Evolutionary conservation across 2,888 invertebrate genomes (phyloP).

Genomic region (Odontocerum albicorne): DNA sequence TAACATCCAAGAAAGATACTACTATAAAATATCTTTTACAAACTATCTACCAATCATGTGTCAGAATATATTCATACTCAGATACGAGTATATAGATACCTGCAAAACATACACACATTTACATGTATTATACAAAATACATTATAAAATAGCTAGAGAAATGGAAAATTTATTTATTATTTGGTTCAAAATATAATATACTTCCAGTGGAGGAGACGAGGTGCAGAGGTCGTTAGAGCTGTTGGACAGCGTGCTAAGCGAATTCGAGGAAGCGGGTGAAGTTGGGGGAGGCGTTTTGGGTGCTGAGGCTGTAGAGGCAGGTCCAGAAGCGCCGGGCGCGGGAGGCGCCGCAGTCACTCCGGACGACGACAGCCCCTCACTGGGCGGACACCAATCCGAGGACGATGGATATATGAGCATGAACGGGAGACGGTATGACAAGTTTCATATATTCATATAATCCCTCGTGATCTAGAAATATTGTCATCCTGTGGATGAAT

Average conservation of each 20-base stretch:
- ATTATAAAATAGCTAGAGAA: neutral
- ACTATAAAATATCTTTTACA: too few species aligned
- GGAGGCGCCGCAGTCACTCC: constrained; percentile 49
- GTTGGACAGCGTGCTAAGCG: constrained; percentile 85
- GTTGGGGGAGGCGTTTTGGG: constrained; percentile 50
- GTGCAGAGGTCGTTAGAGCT: constrained; percentile 87
- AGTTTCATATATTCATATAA: too few species aligned
- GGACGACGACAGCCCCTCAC: constrained; percentile 71
- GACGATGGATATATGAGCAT: constrained; percentile 93
- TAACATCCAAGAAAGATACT: too few species aligned
- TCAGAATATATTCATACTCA: too few species aligned
- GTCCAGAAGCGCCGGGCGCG: constrained; percentile 49
- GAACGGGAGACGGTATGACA: constrained; percentile 80
- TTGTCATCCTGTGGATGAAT: too few species aligned
- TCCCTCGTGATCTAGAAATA: too few species aligned
- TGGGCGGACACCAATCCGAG: constrained; percentile 82
- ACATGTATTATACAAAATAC: too few species aligned
- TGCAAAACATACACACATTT: too few species aligned
- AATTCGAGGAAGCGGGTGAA: constrained; percentile 80
- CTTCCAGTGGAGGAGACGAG: constrained; percentile 79
- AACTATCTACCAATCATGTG: too few species aligned
- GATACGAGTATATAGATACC: too few species aligned
- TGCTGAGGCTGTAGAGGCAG: constrained; percentile 52
- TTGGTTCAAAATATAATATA: too few species aligned
- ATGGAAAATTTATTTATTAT: neutral